A percentile compares a stretch with the other conserved stretches of the same genome.
Evolutionary conservation across 1,140 invertebrate species (phyloP).

Genomic region (Zaprionus africanus): DNA sequence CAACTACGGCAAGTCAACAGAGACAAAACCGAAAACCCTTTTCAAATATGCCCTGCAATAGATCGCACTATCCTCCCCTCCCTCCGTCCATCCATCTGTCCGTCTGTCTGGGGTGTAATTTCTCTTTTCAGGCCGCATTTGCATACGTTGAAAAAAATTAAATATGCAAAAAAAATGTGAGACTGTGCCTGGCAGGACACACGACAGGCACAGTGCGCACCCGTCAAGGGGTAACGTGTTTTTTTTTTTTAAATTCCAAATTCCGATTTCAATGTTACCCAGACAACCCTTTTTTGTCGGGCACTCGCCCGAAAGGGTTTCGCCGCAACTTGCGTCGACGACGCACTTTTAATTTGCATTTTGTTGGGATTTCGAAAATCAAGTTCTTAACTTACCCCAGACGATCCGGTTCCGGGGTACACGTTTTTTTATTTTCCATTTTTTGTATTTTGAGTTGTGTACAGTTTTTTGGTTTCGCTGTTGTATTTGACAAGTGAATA

Average conservation of each 20-base stretch:
- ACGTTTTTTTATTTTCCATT: slow-evolving; percentile 34
- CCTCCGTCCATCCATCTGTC: not conserved
- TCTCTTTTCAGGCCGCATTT: slow-evolving; percentile 65
- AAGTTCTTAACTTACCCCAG: slow-evolving; percentile 77
- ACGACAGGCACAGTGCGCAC: slow-evolving; percentile 63
- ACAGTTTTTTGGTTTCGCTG: slow-evolving; percentile 61
- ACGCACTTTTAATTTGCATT: slow-evolving; percentile 77
- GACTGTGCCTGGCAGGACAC: slow-evolving; percentile 76
- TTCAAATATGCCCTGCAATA: slow-evolving; percentile 49
- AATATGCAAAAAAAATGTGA: slow-evolving; percentile 67
- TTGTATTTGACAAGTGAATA: slow-evolving; percentile 83
- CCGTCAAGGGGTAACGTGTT: slow-evolving; percentile 53
- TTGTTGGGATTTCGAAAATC: slow-evolving; percentile 75
- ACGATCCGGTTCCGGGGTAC: slow-evolving; percentile 34
- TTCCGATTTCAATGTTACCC: slow-evolving; percentile 59
- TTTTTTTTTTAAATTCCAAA: slow-evolving; percentile 40
- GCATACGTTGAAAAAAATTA: slow-evolving; percentile 71
- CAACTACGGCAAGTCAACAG: slow-evolving; percentile 47
- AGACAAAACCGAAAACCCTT: slow-evolving; percentile 64
- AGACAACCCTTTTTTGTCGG: slow-evolving; percentile 70
- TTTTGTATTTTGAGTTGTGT: slow-evolving; percentile 39
- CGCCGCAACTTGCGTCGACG: slow-evolving; percentile 52
- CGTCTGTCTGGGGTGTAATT: slow-evolving; percentile 48
- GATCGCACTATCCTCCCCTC: slow-evolving; percentile 10
- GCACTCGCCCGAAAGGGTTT: slow-evolving; percentile 62